Evolutionary conservation across 2,888 invertebrate species (phyloP), one percentile per base, ranked within the genome.

Genomic region (Augiades crinisus): DNA sequence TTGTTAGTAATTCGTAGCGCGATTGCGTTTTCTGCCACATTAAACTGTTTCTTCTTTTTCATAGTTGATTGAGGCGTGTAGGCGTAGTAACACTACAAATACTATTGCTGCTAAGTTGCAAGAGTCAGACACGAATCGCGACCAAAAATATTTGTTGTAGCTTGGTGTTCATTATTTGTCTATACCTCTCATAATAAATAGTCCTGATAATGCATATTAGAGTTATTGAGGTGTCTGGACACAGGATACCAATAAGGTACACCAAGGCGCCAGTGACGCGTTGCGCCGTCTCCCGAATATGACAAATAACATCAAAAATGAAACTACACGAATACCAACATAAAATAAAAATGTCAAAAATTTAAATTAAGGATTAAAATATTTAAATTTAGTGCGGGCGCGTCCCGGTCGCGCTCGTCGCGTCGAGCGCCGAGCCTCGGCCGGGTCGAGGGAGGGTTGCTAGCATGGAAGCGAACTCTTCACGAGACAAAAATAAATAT

Each of bases 301-400:
- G 88, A 89, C 88, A 89, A 88, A 88, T 87, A 88, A 86, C 85
- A 81, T 87, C 86, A 86, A 83, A 84, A 87, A 86, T 81, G 78
- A 82, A 87, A 85, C 83, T 87, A 88, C 86, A 87, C 82, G 85
- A 87, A 86, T 86, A 87, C 87, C 78, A 88, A 87, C 87, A 85
- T 88, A 85, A 89, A 88, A 89, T 89, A 89, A 89, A 89, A 89
- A 89, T 87, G 89, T 88, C 88, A 89, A 87, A 89, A 89, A 88
- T 88, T 89, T 88, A 88, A 89, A 89, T 88, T 89, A 88, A 89
- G 88, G 88, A 88, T 88, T 89, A 88, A 89, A 89, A 88, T 89
- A 89, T 89, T 89, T 78, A 88, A 89, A 89, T 89, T 89, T 89
- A 89, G 88, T 89, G 83, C 87, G 83, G 77, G 74, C 78, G 78